A percentile compares a stretch with the other conserved stretches of the same genome.
phyloP scores from a whole-genome alignment of 1,140 invertebrate genomes.

The Macrostomum lignano region DNA sequence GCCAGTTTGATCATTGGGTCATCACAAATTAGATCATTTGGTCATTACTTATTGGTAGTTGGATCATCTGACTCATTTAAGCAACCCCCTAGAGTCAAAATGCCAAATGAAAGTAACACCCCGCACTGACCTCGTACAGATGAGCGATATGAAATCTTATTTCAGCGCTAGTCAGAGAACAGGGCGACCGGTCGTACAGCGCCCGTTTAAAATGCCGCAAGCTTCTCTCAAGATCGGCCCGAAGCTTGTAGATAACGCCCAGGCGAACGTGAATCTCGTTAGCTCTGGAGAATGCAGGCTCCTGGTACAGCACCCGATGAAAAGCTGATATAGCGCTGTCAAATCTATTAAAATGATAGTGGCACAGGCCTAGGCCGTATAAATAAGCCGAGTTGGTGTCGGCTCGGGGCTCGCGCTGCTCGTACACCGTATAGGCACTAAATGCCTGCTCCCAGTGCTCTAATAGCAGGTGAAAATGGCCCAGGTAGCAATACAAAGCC shows the following conservation, averaged over 20 bases:
- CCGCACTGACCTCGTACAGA: neutral
- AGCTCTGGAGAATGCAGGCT: constrained; percentile 51
- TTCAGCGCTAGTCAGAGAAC: constrained; percentile 41
- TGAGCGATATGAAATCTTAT: constrained; percentile 30
- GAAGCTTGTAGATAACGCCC: constrained; percentile 67
- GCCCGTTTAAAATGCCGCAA: constrained; percentile 54
- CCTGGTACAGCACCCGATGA: constrained; percentile 59
- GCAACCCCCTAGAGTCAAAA: too few species aligned
- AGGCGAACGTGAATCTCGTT: constrained; percentile 70
- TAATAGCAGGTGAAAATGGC: constrained; percentile 61
- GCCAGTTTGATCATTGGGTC: too few species aligned
- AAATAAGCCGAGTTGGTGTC: constrained; percentile 50
- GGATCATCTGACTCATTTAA: too few species aligned
- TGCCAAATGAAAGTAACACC: neutral
- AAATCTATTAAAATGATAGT: constrained; percentile 75
- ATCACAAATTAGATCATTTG: too few species aligned
- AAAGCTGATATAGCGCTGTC: constrained; percentile 67
- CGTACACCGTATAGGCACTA: constrained; percentile 75
- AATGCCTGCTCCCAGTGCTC: constrained; percentile 71
- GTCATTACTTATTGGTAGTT: too few species aligned
- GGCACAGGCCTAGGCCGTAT: constrained; percentile 68
- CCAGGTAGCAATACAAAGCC: too few species aligned
- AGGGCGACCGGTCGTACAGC: constrained; percentile 41
- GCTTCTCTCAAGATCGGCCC: constrained; percentile 49
- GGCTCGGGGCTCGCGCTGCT: constrained; percentile 35